Evolutionary conservation across 2,888 invertebrate species (phyloP).

Genomic region (Hylaea fasciaria): DNA sequence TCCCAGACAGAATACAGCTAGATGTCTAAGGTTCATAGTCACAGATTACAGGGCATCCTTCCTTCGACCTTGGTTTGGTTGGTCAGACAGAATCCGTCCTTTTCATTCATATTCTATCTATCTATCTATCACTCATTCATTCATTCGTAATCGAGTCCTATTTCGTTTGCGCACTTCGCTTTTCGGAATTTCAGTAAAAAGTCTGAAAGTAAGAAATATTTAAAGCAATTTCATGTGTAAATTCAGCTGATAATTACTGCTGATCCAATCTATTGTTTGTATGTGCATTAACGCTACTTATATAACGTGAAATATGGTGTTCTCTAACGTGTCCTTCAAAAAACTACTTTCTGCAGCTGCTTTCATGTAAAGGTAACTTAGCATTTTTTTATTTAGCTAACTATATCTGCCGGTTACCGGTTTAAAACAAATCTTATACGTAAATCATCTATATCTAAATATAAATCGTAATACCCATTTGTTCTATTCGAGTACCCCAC

Average conservation of each 20-base stretch:
- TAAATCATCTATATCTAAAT: background rate
- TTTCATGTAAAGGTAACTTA: constrained; percentile 71
- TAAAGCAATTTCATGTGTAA: constrained; percentile 9
- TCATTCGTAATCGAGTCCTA: no score
- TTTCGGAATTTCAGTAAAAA: background rate
- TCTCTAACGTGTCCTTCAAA: constrained; percentile 44
- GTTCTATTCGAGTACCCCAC: no score
- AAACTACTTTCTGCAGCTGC: constrained; percentile 64
- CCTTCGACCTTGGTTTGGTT: no score
- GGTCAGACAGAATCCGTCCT: no score
- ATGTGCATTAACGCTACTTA: constrained; percentile 20
- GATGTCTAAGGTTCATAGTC: no score
- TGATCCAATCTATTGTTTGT: background rate
- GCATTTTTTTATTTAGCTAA: constrained; percentile 3
- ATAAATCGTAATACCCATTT: background rate
- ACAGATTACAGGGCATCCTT: no score
- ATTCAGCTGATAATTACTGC: constrained; percentile 12
- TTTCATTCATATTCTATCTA: no score
- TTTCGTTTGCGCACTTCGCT: no score
- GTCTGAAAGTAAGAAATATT: constrained; percentile 6
- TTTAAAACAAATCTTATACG: constrained; percentile 11
- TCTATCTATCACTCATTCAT: no score
- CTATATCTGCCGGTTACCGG: constrained; percentile 21
- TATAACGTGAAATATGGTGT: constrained; percentile 56
- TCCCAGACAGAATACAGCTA: no score